Base-by-base conservation (phyloP, 2,113 vertebrate genomes). In the Alces alces region DNA sequence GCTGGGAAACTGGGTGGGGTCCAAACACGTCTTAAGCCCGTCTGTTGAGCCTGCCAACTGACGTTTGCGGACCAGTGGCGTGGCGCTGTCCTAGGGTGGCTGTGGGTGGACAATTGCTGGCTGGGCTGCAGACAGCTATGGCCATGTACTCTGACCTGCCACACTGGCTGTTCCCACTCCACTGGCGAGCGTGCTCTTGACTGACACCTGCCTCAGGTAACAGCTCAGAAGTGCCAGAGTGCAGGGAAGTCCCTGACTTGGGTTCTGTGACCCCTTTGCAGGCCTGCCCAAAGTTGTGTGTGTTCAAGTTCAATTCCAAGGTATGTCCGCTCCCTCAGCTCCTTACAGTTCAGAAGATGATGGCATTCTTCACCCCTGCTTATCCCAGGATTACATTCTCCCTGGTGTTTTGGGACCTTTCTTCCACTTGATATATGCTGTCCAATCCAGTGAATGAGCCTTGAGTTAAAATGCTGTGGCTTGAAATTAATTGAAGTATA, bases 161-260 rank as follows among this genome's bases (percentile, higher is more conserved):
- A 1, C 6, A 1, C 19, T 1, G 13, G 1, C 27, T 1, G 17
- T 27, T 7, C 15, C 27, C n/a, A 27, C 5, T 13, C n/a, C 50
- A 10, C 4, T 30, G 27, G 43, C 45, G 33, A 16, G 11, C 13
- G 6, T 0, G 0, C 45, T 57, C 17, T 30, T n/a, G 25, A 19
- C n/a, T 16, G 12, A 15, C 4, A 16, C 17, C 12, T 17, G 57
- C 39, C 45, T 60, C 33, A 10, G 47, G 58, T 16, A 11, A 11
- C 33, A 27, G 45, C 89, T 43, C 2, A 6, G 36, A 23, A 57
- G 9, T 8, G 52, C 36, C 47, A 25, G 36, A 21, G 45, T 58
- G 0, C 33, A 6, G 80, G 43, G 36, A 9, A 30, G 23, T 21
- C 66, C 54, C 27, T 25, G 0, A 7, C 4, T 1, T 16, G 27